A percentile compares a stretch with the other conserved stretches of the same genome.
Evolutionary conservation across 2,113 vertebrate species (phyloP).

Genomic region (Isurus oxyrinchus): DNA sequence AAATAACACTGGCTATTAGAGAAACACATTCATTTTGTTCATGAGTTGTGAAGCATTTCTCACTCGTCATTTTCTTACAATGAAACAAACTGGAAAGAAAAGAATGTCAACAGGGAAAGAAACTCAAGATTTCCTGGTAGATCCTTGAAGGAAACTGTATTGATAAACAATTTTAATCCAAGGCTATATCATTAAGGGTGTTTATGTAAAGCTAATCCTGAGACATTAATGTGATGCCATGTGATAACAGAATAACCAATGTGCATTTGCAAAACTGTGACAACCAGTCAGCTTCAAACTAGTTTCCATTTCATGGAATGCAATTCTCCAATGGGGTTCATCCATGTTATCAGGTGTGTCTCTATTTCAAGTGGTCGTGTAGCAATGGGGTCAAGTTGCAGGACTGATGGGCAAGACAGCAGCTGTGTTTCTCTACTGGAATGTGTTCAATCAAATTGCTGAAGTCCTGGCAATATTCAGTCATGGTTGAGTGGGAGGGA

Average conservation of each 20-base stretch:
- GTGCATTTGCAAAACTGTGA: neutral
- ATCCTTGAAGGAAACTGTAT: neutral
- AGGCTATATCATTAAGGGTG: neutral
- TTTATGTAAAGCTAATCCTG: neutral
- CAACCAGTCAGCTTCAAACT: neutral
- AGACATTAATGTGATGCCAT: neutral
- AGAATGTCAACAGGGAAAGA: neutral
- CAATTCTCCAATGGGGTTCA: neutral
- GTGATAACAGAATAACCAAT: neutral
- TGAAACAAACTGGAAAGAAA: neutral
- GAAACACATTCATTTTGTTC: neutral
- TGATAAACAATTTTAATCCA: neutral
- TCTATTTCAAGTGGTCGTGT: neutral
- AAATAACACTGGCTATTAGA: neutral
- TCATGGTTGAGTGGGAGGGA: neutral
- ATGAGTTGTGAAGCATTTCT: neutral
- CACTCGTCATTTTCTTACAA: neutral
- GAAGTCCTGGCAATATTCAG: neutral
- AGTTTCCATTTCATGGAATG: neutral
- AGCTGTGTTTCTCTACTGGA: neutral
- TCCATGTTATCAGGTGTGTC: neutral
- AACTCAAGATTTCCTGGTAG: neutral
- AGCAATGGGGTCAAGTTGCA: neutral
- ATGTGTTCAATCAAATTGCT: neutral
- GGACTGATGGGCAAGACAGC: neutral